A percentile compares a stretch with the other conserved stretches of the same genome.
These are phyloP conservation scores for Paramuricea clavata DNA, from an alignment of 92 coral and sea anemone genomes.

Conservation along the genomic window DNA sequence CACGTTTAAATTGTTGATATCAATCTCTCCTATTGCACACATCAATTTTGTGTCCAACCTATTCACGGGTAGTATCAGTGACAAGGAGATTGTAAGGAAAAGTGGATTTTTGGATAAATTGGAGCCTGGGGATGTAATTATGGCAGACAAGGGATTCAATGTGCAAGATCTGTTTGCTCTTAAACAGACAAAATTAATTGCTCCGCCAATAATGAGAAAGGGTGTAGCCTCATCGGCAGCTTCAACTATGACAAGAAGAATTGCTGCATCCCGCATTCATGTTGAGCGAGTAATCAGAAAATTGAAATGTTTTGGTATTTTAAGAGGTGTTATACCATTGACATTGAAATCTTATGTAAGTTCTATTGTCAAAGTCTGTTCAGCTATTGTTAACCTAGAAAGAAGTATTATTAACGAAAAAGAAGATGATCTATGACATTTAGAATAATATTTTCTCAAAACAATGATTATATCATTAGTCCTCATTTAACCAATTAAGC, in stretches of 20 bases:
- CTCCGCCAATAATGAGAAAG: slow-evolving; percentile 73
- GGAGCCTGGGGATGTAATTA: slow-evolving; percentile 71
- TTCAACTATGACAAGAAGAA: slow-evolving; percentile 77
- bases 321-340: slow-evolving; percentile 77
- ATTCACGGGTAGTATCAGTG: slow-evolving; percentile 75
- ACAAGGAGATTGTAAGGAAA: slow-evolving; percentile 73
- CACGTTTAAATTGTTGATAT: too few species aligned
- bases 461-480: too few species aligned
- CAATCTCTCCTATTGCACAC: too few species aligned
- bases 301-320: slow-evolving; percentile 67
- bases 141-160: slow-evolving; percentile 72
- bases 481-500: too few species aligned
- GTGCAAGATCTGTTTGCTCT: slow-evolving; percentile 69
- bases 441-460: slow-evolving; percentile 46
- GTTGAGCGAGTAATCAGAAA: slow-evolving; percentile 75
- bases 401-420: too few species aligned
- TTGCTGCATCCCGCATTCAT: slow-evolving; percentile 78
- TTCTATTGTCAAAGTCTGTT: slow-evolving; percentile 76
- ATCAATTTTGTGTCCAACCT: slow-evolving; percentile 56
- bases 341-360: slow-evolving; percentile 69
- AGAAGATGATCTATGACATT: too few species aligned
- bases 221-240: slow-evolving; percentile 71
- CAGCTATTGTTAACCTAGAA: slow-evolving; percentile 66
- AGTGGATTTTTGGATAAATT: slow-evolving; percentile 71
- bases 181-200: slow-evolving; percentile 57